Base-by-base conservation (phyloP, 2,888 invertebrate genomes). In the Operophtera brumata region DNA sequence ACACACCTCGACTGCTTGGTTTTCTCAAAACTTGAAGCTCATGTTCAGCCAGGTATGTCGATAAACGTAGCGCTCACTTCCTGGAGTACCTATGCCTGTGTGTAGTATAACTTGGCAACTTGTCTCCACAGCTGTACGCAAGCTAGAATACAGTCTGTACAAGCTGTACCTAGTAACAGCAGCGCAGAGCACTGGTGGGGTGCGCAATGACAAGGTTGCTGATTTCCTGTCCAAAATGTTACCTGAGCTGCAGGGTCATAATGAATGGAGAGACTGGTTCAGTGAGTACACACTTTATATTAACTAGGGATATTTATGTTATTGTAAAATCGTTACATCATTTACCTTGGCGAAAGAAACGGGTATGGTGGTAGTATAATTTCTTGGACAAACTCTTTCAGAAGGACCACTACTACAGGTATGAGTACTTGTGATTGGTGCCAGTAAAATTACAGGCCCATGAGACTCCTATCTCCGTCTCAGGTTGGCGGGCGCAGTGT, bases 201-300 rank as follows among this genome's bases (percentile, higher is more conserved):
- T 94, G 64, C 95, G 95, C 64, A 91, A 93, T 48, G 99, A 99
- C 34, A 96, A 96, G 82, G 93, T 98, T 48, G 91, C 93, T 13
- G 98, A 99, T 63, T 98, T 99, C 85, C 95, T 98, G 76, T 91
- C 93, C 8, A 96, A 95, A 86, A 93, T 98, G 93, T 93, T 96
- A 5, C 91, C 94, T 11, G 97, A 98, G 69, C 82, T 99, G 41
- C 97, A 97, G 77, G 94, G 94, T 44, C 97, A 97, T 77, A 91
- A 92, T 55, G 99, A 99, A 78, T 99, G 98, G 97, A 96, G 95
- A 76, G 99, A 99, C 69, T 99, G 99, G 99, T 99, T 98, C 86
- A 95, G 98, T 98, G 93, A 92, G 94, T 92, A 40, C 20, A 20
- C 8, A 20, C 20, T 3, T 20, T 3, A 20, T 20, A 20, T 20